These are phyloP conservation scores for Ictalurus punctatus DNA, from an alignment of 2,113 vertebrate species.

Conservation along the genomic window DNA sequence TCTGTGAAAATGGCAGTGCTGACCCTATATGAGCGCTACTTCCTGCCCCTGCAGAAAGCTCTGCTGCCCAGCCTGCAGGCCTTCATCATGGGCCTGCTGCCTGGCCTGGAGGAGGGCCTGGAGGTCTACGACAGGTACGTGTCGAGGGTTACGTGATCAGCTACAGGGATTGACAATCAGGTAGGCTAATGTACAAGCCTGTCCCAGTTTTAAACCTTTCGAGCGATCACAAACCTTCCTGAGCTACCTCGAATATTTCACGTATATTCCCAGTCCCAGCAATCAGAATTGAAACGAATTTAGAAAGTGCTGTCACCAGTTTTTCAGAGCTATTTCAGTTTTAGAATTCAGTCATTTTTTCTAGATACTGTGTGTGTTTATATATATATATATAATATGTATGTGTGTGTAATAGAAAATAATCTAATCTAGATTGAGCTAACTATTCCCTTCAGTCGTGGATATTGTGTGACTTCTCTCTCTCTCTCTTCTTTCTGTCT, in stretches of 20 bases:
- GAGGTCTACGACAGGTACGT: constrained; percentile 92
- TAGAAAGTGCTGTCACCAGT: neutral
- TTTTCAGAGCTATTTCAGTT: neutral
- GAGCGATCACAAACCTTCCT: too few relatives aligned
- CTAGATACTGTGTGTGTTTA: too few relatives aligned
- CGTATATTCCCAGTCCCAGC: too few relatives aligned
- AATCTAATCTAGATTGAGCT: neutral
- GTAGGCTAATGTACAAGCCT: too few relatives aligned
- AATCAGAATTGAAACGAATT: neutral
- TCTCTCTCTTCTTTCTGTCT: too few relatives aligned
- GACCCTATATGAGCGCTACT: constrained; percentile 92
- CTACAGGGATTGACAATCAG: neutral
- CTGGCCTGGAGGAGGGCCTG: constrained; percentile 92
- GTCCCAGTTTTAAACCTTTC: too few relatives aligned
- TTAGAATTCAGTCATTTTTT: too few relatives aligned
- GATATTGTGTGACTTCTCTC: neutral
- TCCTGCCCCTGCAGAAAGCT: constrained; percentile 90
- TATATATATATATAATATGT: too few relatives aligned
- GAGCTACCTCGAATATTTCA: neutral
- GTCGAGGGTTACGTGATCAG: neutral
- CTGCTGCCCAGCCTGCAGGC: constrained; percentile 94
- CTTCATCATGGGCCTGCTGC: constrained; percentile 89
- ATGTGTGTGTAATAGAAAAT: too few relatives aligned
- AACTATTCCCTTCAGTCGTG: neutral
- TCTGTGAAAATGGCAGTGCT: constrained; percentile 90